phyloP scores from a whole-genome alignment of 1,140 invertebrate species.

The Spodoptera frugiperda region DNA sequence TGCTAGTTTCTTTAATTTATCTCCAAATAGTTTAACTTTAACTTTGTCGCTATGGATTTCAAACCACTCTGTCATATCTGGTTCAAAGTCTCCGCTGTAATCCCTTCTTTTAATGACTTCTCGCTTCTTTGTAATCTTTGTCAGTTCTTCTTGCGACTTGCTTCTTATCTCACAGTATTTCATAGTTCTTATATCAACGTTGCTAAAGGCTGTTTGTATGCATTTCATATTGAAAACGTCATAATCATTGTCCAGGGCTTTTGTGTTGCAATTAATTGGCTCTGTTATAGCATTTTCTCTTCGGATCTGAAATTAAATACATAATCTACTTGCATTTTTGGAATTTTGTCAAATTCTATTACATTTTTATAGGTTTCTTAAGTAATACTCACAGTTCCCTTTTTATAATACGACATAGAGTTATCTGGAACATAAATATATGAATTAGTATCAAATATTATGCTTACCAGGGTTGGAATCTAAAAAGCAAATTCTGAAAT shows the following conservation, averaged over 20 bases:
- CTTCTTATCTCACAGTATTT: slow-evolving; percentile 7
- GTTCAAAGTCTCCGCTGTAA: not conserved
- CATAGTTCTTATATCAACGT: not conserved
- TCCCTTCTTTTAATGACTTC: slow-evolving; percentile 4
- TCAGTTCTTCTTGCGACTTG: slow-evolving; percentile 47
- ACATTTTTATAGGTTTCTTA: not conserved
- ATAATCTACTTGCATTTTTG: slow-evolving; percentile 31
- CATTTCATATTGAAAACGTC: not conserved
- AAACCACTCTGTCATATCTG: slow-evolving; percentile 27
- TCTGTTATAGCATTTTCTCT: not conserved
- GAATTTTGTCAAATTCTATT: not conserved
- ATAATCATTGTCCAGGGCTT: not conserved
- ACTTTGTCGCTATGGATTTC: slow-evolving; percentile 42
- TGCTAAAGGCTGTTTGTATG: slow-evolving; percentile 12
- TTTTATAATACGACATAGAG: not conserved
- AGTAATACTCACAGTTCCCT: slow-evolving; percentile 2
- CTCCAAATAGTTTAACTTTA: slow-evolving; percentile 12
- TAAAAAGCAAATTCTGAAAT: no score
- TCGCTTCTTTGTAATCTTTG: not conserved
- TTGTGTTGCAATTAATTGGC: not conserved
- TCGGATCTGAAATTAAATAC: slow-evolving; percentile 6
- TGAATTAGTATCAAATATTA: not conserved
- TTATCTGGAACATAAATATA: slow-evolving; percentile 17
- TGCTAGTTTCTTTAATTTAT: slow-evolving; percentile 44
- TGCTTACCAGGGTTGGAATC: not conserved